phyloP scores from a whole-genome alignment of 2,113 vertebrate species.

The western clawed frog (Xenopus tropicalis) region DNA sequence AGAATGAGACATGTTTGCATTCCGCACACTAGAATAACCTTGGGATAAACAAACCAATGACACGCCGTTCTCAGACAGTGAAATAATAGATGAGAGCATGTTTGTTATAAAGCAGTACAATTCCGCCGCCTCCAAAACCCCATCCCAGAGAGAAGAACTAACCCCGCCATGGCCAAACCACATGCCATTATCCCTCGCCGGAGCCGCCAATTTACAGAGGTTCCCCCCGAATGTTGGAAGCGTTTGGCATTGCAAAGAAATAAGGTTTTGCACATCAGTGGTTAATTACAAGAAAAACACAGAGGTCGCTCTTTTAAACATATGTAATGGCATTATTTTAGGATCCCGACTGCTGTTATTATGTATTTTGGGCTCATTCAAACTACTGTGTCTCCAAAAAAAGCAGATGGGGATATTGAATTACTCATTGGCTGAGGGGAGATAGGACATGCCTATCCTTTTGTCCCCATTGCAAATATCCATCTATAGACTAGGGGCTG shows the following conservation, averaged over 20 bases:
- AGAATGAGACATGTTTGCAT: not conserved
- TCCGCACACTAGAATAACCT: not conserved
- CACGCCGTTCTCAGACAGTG: not conserved
- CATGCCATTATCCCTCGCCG: not conserved
- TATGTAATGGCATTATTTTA: too few species aligned
- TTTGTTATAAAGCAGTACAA: not conserved
- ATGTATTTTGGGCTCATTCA: too few species aligned
- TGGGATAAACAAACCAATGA: constrained; percentile 1
- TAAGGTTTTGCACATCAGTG: too few species aligned
- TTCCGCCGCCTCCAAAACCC: not conserved
- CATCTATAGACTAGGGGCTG: too few species aligned
- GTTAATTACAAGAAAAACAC: too few species aligned
- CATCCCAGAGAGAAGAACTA: not conserved
- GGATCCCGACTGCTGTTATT: too few species aligned
- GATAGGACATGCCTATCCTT: too few species aligned
- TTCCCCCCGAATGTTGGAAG: not conserved
- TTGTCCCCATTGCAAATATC: too few species aligned
- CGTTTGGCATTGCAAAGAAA: not conserved
- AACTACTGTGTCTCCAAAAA: too few species aligned
- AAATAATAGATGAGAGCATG: not conserved
- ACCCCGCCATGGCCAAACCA: not conserved
- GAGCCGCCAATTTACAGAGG: not conserved
- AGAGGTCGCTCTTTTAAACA: too few species aligned
- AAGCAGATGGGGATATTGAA: too few species aligned
- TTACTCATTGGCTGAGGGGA: too few species aligned